A percentile compares a stretch with the other conserved stretches of the same genome.
These are phyloP conservation scores for Xylophagus ater DNA, from an alignment of 2,888 invertebrate genomes.

Conservation along the genomic window DNA sequence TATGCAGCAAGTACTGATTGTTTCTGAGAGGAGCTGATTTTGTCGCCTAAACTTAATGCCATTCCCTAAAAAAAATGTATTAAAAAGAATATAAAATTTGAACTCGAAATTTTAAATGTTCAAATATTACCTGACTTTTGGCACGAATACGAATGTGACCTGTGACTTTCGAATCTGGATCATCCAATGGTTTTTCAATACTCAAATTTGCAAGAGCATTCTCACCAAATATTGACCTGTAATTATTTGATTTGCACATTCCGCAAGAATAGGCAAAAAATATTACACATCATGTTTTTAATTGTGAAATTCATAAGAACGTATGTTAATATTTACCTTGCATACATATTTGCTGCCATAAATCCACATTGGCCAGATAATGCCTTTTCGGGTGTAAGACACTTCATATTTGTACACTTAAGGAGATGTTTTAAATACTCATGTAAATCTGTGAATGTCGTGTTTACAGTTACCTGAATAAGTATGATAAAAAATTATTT, in stretches of 20 bases:
- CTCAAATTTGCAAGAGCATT: conserved; percentile 98
- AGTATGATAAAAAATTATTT: background rate
- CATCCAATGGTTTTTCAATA: conserved; percentile 88
- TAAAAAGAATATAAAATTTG: background rate
- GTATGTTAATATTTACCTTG: conserved; percentile 42
- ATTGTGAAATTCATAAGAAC: no score
- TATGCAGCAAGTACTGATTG: conserved; percentile 40
- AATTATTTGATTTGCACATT: background rate
- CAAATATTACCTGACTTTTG: conserved; percentile 81
- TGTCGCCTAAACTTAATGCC: conserved; percentile 97
- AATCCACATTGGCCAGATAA: conserved; percentile 96
- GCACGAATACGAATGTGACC: conserved; percentile 97
- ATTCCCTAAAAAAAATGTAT: conserved; percentile 62
- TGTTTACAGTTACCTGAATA: conserved; percentile 62
- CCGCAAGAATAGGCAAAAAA: no score
- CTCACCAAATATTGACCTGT: conserved; percentile 89
- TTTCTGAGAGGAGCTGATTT: conserved; percentile 90
- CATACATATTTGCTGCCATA: conserved; percentile 99
- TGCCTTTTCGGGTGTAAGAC: conserved; percentile 94
- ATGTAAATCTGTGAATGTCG: conserved; percentile 80
- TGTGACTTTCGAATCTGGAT: conserved; percentile 75
- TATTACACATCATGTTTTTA: no score
- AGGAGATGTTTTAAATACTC: conserved; percentile 88
- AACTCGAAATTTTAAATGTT: no score
- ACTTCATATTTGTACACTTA: conserved; percentile 96